Evolutionary conservation across 2,113 vertebrate genomes (phyloP).

Genomic region (Serilophus lunatus): DNA sequence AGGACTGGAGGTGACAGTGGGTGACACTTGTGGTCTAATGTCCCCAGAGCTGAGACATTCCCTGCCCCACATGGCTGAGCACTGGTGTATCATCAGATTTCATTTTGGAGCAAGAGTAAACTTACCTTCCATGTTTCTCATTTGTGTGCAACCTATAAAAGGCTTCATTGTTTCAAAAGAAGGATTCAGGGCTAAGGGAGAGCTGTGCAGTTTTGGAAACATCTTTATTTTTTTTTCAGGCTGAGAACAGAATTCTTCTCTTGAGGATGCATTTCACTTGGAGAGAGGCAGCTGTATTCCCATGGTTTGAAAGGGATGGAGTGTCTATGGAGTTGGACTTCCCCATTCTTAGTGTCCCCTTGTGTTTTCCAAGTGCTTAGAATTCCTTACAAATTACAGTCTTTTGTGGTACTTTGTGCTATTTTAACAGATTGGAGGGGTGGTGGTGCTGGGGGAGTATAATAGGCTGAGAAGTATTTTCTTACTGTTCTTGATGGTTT

Average conservation of each 20-base stretch:
- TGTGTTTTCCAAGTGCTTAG: conserved; percentile 31
- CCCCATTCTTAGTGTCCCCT: background rate
- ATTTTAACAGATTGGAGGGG: conserved; percentile 14
- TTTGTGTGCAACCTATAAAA: background rate
- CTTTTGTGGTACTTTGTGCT: conserved; percentile 28
- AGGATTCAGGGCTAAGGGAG: background rate
- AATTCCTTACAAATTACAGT: conserved; percentile 59
- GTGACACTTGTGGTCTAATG: background rate
- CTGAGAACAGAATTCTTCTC: background rate
- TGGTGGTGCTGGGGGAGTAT: conserved; percentile 8
- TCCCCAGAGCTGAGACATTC: background rate
- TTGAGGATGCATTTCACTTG: background rate
- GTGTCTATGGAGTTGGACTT: background rate
- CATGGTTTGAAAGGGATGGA: conserved; percentile 28
- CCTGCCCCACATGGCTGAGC: background rate
- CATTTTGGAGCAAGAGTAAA: background rate
- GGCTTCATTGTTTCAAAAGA: background rate
- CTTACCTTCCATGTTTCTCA: background rate
- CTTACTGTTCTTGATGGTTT: conserved; percentile 2
- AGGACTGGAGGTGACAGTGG: background rate
- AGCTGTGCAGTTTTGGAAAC: conserved; percentile 1
- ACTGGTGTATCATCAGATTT: background rate
- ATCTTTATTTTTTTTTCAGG: background rate
- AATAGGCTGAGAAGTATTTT: conserved; percentile 36
- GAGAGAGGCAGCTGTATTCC: conserved; percentile 7